Conservation (phyloP, 2,113 vertebrate species). For the Stigmatopora argus region DNA sequence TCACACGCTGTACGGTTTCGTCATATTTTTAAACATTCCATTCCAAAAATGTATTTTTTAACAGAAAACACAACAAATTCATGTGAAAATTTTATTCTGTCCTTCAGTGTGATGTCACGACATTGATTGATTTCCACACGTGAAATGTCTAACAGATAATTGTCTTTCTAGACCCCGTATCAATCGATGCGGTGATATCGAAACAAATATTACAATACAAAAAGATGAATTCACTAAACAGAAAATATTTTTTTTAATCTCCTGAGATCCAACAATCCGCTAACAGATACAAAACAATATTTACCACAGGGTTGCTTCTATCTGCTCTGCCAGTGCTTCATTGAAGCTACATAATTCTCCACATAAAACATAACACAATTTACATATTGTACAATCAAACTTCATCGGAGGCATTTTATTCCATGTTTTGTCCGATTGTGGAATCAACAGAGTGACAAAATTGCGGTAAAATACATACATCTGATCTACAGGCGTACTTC, state of each 20-base stretch:
- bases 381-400: constrained; percentile 8
- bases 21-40: no score
- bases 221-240: background rate
- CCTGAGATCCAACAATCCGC: constrained; percentile 1
- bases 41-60: background rate
- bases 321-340: constrained; percentile 36
- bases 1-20: no score
- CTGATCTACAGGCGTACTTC: background rate
- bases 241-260: background rate
- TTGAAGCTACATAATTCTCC: constrained; percentile 48
- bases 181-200: background rate
- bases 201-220: background rate
- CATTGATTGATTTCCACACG: background rate
- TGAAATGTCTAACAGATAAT: background rate
- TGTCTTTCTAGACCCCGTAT: background rate
- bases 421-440: background rate
- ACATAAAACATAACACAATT: background rate
- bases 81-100: background rate
- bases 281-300: background rate
- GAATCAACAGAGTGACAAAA: background rate
- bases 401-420: background rate
- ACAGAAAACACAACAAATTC: background rate
- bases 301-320: background rate
- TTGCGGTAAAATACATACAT: constrained; percentile 1
- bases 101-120: background rate